phyloP scores from a whole-genome alignment of 2,797 vertebrate genomes.

The Naso thynnoides region DNA sequence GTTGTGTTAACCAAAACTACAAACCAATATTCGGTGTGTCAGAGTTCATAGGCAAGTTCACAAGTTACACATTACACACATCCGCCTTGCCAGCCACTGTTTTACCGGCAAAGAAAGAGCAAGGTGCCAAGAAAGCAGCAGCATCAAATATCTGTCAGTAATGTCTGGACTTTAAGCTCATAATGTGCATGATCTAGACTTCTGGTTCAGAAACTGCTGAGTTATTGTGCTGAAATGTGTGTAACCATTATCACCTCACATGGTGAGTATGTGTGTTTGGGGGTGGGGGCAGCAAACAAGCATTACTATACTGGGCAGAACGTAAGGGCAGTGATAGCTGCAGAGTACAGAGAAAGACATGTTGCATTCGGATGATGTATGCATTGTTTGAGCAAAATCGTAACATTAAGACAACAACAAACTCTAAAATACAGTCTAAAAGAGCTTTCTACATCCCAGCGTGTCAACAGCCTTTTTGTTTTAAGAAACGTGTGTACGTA shows the following conservation, averaged over 20 bases:
- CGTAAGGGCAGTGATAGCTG: background rate
- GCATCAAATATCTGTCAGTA: constrained; percentile 2
- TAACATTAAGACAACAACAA: background rate
- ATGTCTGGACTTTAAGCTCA: background rate
- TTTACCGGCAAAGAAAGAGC: background rate
- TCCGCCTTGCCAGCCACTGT: background rate
- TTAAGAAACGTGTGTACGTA: background rate
- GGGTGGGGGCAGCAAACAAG: background rate
- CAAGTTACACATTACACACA: background rate
- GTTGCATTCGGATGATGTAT: background rate
- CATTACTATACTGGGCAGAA: background rate
- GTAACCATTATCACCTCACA: background rate
- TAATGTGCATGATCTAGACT: background rate
- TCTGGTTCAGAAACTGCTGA: constrained; percentile 2
- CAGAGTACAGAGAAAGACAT: background rate
- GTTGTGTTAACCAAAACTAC: background rate
- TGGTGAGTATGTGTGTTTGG: background rate
- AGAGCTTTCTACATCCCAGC: background rate
- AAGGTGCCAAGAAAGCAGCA: background rate
- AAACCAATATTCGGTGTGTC: background rate
- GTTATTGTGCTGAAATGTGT: background rate
- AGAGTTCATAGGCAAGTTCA: background rate
- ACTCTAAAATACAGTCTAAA: background rate
- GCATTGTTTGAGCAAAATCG: background rate
- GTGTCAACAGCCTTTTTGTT: background rate